Conservation (phyloP, 1,140 invertebrate genomes). For the Ips nitidus region DNA sequence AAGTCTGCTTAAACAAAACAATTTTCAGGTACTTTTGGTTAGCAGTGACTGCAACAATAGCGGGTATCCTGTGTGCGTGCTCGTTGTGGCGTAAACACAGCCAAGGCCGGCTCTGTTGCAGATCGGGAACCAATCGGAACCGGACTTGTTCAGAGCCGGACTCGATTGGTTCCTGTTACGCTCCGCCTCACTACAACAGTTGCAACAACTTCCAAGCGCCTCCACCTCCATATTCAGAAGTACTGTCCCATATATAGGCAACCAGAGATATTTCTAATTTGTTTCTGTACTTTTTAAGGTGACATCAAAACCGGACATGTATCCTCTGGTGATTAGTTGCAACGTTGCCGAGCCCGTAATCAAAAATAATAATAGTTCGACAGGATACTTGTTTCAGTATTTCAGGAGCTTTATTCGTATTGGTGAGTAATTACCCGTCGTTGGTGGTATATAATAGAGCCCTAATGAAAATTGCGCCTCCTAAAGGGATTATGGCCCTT, state of each 20-base stretch:
- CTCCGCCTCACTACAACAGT: conserved; percentile 74
- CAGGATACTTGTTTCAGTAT: conserved; percentile 77
- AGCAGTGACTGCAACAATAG: conserved; percentile 60
- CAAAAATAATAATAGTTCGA: conserved; percentile 66
- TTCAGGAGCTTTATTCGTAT: conserved; percentile 73
- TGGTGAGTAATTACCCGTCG: conserved; percentile 49
- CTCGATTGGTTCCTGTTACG: conserved; percentile 73
- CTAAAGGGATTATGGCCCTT: no score
- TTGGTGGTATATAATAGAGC: no score
- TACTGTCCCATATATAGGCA: conserved; percentile 47
- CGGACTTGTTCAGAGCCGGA: conserved; percentile 66
- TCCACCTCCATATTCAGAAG: conserved; percentile 79
- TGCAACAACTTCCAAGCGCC: conserved; percentile 77
- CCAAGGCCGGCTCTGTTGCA: conserved; percentile 55
- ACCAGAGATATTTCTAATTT: not conserved
- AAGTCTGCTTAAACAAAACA: no score
- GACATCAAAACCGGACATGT: conserved; percentile 80
- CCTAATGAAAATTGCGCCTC: no score
- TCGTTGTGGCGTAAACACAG: conserved; percentile 63
- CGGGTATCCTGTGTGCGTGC: conserved; percentile 65
- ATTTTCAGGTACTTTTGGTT: conserved; percentile 58
- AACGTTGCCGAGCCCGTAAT: conserved; percentile 58
- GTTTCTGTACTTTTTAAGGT: conserved; percentile 59
- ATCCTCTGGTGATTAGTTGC: conserved; percentile 79
- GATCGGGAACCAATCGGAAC: conserved; percentile 45